A percentile compares a stretch with the other conserved stretches of the same genome.
Conservation (phyloP, 1,140 invertebrate species). For the Galleria mellonella region DNA sequence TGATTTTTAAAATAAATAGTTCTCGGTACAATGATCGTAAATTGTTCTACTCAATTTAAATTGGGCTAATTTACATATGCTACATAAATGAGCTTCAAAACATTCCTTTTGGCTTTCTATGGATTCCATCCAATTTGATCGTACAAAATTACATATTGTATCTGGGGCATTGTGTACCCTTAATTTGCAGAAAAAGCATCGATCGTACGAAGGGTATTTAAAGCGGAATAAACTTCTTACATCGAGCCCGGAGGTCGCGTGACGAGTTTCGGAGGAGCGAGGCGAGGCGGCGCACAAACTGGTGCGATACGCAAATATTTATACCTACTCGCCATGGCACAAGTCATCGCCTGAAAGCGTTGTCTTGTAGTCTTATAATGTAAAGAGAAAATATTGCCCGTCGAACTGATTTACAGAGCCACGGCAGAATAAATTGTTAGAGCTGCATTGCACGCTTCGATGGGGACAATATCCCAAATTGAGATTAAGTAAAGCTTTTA, state of each 20-base stretch:
- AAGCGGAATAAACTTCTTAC: conserved; percentile 52
- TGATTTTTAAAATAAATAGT: too few species aligned
- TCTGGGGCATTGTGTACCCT: conserved; percentile 3
- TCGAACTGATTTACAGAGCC: conserved; percentile 49
- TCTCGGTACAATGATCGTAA: too few species aligned
- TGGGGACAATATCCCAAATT: conserved; percentile 12
- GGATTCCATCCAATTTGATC: too few species aligned
- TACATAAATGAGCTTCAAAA: too few species aligned
- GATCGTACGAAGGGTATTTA: conserved; percentile 18
- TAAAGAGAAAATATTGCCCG: conserved; percentile 49
- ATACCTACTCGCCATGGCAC: conserved; percentile 32
- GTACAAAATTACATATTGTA: conserved; percentile 6
- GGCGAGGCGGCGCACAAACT: conserved; percentile 19
- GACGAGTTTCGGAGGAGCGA: conserved; percentile 30
- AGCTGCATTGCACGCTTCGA: conserved; percentile 11
- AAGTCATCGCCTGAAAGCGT: conserved; percentile 63
- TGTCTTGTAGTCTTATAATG: conserved; percentile 44
- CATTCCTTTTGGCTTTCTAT: too few species aligned
- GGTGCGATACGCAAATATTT: conserved; percentile 53
- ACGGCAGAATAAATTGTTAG: conserved; percentile 29
- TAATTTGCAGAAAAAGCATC: conserved; percentile 17
- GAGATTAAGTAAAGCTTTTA: conserved; percentile 23
- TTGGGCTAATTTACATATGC: too few species aligned
- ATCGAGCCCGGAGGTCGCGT: conserved; percentile 38
- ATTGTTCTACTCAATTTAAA: too few species aligned